phyloP scores from a whole-genome alignment of 2,888 invertebrate species.

The Thereva nobilitata region DNA sequence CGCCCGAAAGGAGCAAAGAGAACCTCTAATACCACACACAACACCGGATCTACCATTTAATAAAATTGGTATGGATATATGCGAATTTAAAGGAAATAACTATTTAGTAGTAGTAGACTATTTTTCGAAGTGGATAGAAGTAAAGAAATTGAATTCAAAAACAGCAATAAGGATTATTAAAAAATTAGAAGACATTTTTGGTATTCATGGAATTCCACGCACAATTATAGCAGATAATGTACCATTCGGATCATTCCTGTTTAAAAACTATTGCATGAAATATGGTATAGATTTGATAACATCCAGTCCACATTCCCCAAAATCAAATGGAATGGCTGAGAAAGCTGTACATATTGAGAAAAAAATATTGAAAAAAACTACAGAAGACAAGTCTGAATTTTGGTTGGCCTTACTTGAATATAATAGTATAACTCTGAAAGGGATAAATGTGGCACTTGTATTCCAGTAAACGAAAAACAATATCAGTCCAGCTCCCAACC shows the following conservation, averaged over 20 bases:
- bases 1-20: neutral
- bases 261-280: constrained; percentile 42
- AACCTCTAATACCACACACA: constrained; percentile 3
- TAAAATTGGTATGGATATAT: constrained; percentile 47
- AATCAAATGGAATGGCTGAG: constrained; percentile 46
- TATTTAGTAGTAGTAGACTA: constrained; percentile 45
- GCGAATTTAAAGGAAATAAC: constrained; percentile 6
- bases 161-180: neutral
- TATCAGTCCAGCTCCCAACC: no score
- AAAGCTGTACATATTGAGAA: constrained; percentile 34
- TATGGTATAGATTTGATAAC: constrained; percentile 42
- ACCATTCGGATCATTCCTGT: no score
- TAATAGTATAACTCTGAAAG: no score
- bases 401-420: no score
- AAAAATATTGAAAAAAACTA: no score
- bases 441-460: no score
- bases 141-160: constrained; percentile 2
- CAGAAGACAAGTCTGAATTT: no score
- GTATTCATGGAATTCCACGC: constrained; percentile 41
- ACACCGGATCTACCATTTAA: constrained; percentile 21
- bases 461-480: no score
- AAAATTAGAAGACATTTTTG: neutral
- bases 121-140: constrained; percentile 42
- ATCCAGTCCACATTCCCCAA: constrained; percentile 42
- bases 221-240: constrained; percentile 43